Evolutionary conservation across 2,797 vertebrate species (phyloP).

Genomic region (Percopsis omiscomaycus): DNA sequence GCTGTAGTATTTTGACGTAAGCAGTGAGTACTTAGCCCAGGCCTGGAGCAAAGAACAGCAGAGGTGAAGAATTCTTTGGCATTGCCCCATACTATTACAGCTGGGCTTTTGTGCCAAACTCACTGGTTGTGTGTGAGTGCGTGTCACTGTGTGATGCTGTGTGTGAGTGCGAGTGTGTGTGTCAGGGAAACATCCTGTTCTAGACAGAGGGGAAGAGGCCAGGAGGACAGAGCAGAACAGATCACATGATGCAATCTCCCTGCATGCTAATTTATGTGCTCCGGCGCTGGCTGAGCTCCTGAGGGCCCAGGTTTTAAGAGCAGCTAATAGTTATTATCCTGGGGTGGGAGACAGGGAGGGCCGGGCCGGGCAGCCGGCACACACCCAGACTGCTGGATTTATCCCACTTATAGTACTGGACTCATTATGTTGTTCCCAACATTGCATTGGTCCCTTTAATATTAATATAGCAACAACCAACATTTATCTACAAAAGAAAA

Average conservation of each 20-base stretch:
- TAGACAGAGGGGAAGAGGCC: conserved; percentile 26
- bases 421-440: not conserved
- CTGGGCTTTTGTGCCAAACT: conserved; percentile 28
- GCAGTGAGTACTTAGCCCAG: not conserved
- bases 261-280: conserved; percentile 33
- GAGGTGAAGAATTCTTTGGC: conserved; percentile 31
- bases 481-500: not conserved
- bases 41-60: conserved; percentile 11
- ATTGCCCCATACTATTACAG: conserved; percentile 14
- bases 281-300: conserved; percentile 18
- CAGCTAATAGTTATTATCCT: conserved; percentile 37
- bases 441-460: not conserved
- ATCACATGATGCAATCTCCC: conserved; percentile 29
- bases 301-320: conserved; percentile 31
- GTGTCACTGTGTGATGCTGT: not conserved
- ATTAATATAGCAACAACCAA: not conserved
- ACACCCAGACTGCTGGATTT: conserved; percentile 24
- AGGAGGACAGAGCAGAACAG: conserved; percentile 23
- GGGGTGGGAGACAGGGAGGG: conserved; percentile 19
- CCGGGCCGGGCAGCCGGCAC: conserved; percentile 2
- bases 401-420: not conserved
- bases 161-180: not conserved
- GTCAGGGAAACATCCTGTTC: conserved; percentile 40
- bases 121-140: not conserved
- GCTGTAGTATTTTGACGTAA: too few species aligned